phyloP scores from a whole-genome alignment of 2,113 vertebrate genomes.

The Numenius arquata region DNA sequence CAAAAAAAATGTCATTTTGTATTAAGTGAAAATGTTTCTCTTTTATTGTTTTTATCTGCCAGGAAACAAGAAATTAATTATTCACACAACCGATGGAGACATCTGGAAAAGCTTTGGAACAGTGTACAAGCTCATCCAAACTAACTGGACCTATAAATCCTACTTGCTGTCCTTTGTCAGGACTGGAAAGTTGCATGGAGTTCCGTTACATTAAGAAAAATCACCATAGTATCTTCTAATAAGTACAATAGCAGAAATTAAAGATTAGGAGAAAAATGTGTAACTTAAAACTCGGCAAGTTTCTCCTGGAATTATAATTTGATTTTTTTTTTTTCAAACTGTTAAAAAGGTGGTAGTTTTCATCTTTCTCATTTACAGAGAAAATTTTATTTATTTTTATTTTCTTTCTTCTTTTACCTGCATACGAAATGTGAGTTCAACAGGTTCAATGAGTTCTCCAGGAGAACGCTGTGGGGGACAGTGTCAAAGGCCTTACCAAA shows the following conservation, averaged over 20 bases:
- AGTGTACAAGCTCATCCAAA: neutral
- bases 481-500: too few species aligned
- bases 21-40: neutral
- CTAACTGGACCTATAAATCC: neutral
- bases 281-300: neutral
- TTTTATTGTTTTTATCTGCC: neutral
- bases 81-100: neutral
- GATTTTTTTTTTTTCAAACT: neutral
- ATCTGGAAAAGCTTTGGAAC: constrained; percentile 23
- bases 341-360: neutral
- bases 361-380: neutral
- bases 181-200: neutral
- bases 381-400: neutral
- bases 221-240: neutral
- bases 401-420: neutral
- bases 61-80: neutral
- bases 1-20: neutral
- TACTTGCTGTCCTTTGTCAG: neutral
- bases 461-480: too few species aligned
- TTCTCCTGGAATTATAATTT: neutral
- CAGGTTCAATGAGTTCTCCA: too few species aligned
- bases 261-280: neutral
- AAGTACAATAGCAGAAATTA: neutral
- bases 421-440: neutral
- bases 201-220: neutral